phyloP scores from a whole-genome alignment of 2,113 vertebrate genomes.

The Coptodon rendalli region DNA sequence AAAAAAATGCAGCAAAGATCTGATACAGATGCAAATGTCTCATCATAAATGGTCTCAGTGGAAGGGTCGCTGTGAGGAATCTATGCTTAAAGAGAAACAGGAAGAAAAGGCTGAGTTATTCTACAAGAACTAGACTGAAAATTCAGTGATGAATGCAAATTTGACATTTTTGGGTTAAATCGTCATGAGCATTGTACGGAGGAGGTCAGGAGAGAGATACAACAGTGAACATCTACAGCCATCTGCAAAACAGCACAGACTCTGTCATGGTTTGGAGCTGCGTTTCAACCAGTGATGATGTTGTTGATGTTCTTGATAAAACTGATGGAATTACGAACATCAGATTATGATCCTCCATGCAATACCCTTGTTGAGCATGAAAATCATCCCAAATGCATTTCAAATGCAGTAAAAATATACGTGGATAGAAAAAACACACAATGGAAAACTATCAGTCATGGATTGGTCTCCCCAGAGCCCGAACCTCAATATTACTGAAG shows the following conservation, averaged over 20 bases:
- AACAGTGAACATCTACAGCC: not conserved
- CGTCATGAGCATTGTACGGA: not conserved
- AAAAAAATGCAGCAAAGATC: not conserved
- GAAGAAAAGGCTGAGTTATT: not conserved
- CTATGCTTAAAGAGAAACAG: not conserved
- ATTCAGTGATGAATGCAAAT: not conserved
- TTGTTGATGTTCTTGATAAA: not conserved
- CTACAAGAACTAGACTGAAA: not conserved
- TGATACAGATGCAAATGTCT: not conserved
- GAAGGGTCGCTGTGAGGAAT: not conserved
- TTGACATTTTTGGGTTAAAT: not conserved
- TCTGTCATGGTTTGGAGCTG: not conserved
- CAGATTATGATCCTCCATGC: not conserved
- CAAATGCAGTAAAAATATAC: not conserved
- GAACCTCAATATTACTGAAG: not conserved
- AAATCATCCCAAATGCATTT: not conserved
- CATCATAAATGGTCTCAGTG: not conserved
- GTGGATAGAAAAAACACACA: not conserved
- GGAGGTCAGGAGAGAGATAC: not conserved
- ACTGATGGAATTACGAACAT: not conserved
- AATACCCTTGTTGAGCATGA: not conserved
- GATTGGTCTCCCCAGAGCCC: not conserved
- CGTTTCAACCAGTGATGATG: not conserved
- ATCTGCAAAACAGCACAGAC: not conserved
- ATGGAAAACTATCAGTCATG: not conserved